phyloP scores from a whole-genome alignment of 2,888 invertebrate genomes.

The Chloroclystis v-ata region DNA sequence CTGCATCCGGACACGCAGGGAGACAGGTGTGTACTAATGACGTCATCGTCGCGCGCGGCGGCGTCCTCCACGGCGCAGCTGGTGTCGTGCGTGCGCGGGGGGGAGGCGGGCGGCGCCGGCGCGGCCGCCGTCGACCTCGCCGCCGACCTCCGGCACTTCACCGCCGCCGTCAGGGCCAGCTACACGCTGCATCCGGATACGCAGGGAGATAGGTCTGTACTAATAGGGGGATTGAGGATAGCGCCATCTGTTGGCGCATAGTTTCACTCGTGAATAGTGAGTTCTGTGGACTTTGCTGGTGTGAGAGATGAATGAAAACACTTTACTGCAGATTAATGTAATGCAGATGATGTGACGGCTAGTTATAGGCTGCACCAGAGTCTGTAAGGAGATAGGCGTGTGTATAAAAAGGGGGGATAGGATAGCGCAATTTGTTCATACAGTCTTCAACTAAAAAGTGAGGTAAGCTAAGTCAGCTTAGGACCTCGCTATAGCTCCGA shows the following conservation, averaged over 20 bases:
- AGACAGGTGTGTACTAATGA: conserved; percentile 26
- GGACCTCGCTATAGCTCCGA: too few species aligned
- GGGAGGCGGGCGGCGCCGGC: conserved; percentile 85
- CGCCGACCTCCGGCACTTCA: conserved; percentile 84
- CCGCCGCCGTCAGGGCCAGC: conserved; percentile 86
- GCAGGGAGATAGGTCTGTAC: conserved; percentile 29
- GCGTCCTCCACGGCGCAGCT: conserved; percentile 43
- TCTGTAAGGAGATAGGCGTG: conserved; percentile 31
- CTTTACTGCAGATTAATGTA: too few species aligned
- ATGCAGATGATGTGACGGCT: conserved; percentile 87
- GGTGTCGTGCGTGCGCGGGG: conserved; percentile 89
- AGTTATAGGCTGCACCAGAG: conserved; percentile 85
- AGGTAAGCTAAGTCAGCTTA: too few species aligned
- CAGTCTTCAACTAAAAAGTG: too few species aligned
- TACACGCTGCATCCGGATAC: conserved; percentile 82
- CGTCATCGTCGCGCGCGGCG: too few species aligned
- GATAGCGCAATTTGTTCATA: too few species aligned
- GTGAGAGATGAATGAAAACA: conserved; percentile 85
- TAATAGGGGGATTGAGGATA: too few species aligned
- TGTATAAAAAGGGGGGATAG: too few species aligned
- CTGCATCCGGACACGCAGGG: conserved; percentile 73
- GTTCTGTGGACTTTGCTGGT: conserved; percentile 86
- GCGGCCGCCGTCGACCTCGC: conserved; percentile 89
- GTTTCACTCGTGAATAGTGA: conserved; percentile 90
- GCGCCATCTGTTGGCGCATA: conserved; percentile 45